Percentiles rank a stretch among this genome's conserved stretches.
These are phyloP conservation scores for Nomada ferruginata DNA, from an alignment of 2,888 invertebrate genomes.

Conservation along the genomic window DNA sequence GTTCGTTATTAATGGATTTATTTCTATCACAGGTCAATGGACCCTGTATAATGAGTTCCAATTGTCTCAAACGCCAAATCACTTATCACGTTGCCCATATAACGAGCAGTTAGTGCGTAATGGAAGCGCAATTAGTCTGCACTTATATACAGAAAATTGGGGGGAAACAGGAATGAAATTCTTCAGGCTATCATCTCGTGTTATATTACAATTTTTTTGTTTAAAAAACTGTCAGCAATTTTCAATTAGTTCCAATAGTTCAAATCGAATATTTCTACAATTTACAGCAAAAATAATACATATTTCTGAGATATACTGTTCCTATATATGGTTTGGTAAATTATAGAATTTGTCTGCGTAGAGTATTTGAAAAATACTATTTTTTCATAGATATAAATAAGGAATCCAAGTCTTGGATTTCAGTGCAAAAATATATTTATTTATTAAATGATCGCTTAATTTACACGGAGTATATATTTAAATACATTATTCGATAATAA, in stretches of 20 bases:
- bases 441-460: no score
- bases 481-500: no score
- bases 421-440: no score
- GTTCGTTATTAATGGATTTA: slow-evolving; percentile 22
- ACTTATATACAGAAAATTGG: background rate
- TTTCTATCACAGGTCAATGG: background rate
- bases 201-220: background rate
- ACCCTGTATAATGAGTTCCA: slow-evolving; percentile 14
- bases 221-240: background rate
- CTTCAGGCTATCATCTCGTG: no score
- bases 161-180: background rate
- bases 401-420: no score
- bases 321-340: no score
- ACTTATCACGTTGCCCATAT: background rate
- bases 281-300: no score
- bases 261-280: background rate
- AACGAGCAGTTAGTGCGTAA: background rate
- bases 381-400: no score
- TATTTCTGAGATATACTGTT: no score
- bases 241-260: background rate
- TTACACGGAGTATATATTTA: no score
- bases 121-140: background rate
- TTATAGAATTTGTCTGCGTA: no score
- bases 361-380: no score
- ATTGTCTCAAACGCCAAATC: slow-evolving; percentile 24